phyloP scores from a whole-genome alignment of 1,140 invertebrate genomes.

The Nasonia vitripennis region DNA sequence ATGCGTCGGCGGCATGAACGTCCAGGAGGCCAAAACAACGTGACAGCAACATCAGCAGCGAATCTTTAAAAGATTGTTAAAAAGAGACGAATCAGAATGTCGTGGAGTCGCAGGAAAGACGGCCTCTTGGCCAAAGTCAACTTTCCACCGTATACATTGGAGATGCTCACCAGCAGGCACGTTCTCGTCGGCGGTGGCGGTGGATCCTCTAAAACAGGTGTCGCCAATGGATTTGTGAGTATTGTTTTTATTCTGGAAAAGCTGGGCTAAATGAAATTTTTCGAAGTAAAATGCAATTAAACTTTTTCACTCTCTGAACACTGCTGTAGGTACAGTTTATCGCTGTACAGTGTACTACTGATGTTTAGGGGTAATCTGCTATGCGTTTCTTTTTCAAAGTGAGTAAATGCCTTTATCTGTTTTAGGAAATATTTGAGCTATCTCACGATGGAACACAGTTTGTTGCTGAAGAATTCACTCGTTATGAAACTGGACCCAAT shows the following conservation, averaged over 20 bases:
- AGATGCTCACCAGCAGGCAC: constrained; percentile 93
- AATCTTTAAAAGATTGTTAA: neutral
- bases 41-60: constrained; percentile 20
- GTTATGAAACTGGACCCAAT: constrained; percentile 90
- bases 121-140: constrained; percentile 89
- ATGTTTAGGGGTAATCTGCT: too few species aligned
- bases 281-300: too few species aligned
- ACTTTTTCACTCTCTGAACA: too few species aligned
- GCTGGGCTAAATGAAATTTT: too few species aligned
- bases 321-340: neutral
- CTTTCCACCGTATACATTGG: constrained; percentile 94
- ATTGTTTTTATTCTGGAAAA: neutral
- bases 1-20: constrained; percentile 32
- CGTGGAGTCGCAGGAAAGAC: constrained; percentile 76
- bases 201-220: constrained; percentile 87
- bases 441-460: constrained; percentile 88
- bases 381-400: too few species aligned
- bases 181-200: constrained; percentile 96
- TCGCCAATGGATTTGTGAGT: constrained; percentile 95
- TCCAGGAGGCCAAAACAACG: constrained; percentile 46
- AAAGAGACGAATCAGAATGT: constrained; percentile 57
- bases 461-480: constrained; percentile 88
- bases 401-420: constrained; percentile 56
- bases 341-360: neutral
- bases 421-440: constrained; percentile 93